Evolutionary conservation across 2,113 vertebrate genomes (phyloP).

Genomic region (Holacanthus passer): DNA sequence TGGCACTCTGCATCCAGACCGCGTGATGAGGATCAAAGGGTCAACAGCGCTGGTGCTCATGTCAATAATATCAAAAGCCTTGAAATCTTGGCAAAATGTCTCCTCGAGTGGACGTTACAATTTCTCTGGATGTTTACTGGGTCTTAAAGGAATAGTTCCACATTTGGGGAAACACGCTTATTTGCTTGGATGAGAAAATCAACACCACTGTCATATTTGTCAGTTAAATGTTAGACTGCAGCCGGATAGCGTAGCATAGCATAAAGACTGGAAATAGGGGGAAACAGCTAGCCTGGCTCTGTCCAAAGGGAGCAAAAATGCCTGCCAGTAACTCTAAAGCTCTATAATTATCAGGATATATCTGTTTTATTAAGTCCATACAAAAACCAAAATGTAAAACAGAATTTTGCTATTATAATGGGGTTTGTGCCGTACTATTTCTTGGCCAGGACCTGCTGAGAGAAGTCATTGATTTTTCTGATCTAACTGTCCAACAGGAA

Average conservation of each 20-base stretch:
- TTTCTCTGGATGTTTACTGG: not conserved
- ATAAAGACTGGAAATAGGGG: not conserved
- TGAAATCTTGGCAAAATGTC: constrained; percentile 21
- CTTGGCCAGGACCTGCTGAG: not conserved
- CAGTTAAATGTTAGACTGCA: not conserved
- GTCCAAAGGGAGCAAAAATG: not conserved
- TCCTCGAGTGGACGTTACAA: constrained; percentile 9
- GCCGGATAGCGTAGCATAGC: not conserved
- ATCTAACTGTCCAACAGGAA: too few species aligned
- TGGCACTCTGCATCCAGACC: constrained; percentile 6
- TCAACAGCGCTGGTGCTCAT: constrained; percentile 16
- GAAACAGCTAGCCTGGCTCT: not conserved
- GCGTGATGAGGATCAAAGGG: constrained; percentile 23
- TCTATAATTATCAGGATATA: not conserved
- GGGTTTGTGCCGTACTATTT: too few species aligned
- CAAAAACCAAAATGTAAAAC: not conserved
- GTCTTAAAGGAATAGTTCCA: not conserved
- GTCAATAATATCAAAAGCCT: constrained; percentile 15
- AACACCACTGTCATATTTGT: not conserved
- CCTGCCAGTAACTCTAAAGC: not conserved
- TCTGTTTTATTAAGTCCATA: constrained; percentile 1
- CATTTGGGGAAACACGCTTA: not conserved
- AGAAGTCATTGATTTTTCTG: too few species aligned
- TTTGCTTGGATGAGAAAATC: not conserved
- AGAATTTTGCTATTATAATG: not conserved